These are phyloP conservation scores for Oxycera nigricornis DNA, from an alignment of 2,888 invertebrate species.

Conservation along the genomic window DNA sequence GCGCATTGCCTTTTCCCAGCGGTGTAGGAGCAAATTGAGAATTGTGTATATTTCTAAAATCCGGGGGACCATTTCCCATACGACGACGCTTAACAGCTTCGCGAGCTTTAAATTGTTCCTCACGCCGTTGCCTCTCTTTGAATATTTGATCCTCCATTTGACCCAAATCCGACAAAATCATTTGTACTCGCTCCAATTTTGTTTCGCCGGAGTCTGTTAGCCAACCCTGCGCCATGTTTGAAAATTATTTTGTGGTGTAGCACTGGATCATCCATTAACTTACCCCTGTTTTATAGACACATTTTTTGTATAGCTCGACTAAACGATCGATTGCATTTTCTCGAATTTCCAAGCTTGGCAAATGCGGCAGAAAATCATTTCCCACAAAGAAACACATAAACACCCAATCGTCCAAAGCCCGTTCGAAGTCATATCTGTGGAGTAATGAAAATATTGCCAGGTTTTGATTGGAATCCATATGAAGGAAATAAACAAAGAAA, in stretches of 20 bases:
- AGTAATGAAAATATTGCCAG: no score
- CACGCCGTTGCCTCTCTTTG: slow-evolving; percentile 86
- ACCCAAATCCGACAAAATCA: slow-evolving; percentile 94
- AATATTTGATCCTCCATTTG: slow-evolving; percentile 97
- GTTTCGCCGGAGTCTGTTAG: slow-evolving; percentile 95
- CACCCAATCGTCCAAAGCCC: slow-evolving; percentile 97
- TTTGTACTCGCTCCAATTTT: slow-evolving; percentile 89
- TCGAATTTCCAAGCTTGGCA: slow-evolving; percentile 96
- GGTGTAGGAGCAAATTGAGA: slow-evolving; percentile 81
- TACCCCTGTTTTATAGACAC: slow-evolving; percentile 90
- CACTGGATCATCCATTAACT: slow-evolving; percentile 54
- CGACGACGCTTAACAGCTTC: slow-evolving; percentile 74
- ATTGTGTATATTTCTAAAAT: slow-evolving; percentile 73
- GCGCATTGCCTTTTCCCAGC: slow-evolving; percentile 66
- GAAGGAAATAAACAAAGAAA: no score
- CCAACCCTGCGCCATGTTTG: slow-evolving; percentile 73
- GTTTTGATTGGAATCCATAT: no score
- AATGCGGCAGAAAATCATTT: slow-evolving; percentile 97
- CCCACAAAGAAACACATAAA: slow-evolving; percentile 99
- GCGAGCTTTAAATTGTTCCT: slow-evolving; percentile 79
- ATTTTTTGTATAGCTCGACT: slow-evolving; percentile 90
- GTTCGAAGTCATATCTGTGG: slow-evolving; percentile 83
- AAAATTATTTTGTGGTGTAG: not conserved
- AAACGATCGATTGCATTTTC: slow-evolving; percentile 96
- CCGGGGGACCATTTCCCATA: slow-evolving; percentile 65